These are phyloP conservation scores for Ornithorhynchus anatinus DNA, from an alignment of 2,113 vertebrate species.

Conservation along the genomic window DNA sequence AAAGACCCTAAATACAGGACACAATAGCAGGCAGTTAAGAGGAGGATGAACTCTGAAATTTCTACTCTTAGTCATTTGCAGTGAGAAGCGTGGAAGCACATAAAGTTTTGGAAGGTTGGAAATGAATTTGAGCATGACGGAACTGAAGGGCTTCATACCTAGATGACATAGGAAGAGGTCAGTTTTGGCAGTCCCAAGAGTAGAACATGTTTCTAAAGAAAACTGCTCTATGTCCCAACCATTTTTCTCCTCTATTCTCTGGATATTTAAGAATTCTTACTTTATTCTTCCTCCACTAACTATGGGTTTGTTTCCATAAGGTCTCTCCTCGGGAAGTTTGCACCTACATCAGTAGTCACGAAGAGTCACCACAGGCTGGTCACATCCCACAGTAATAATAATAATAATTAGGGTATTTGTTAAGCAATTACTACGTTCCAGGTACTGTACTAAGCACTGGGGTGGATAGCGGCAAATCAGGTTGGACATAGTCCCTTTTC, in stretches of 20 bases:
- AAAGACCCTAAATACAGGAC: constrained; percentile 37
- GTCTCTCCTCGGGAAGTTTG: too few relatives aligned
- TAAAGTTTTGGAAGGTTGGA: constrained; percentile 1
- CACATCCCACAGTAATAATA: too few relatives aligned
- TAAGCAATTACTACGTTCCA: too few relatives aligned
- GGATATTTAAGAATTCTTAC: background rate
- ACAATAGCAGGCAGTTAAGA: constrained; percentile 21
- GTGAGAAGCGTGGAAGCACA: constrained; percentile 20
- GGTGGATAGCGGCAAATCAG: too few relatives aligned
- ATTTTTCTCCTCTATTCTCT: background rate
- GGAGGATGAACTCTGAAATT: constrained; percentile 9
- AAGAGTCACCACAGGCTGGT: too few relatives aligned
- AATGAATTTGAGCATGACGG: constrained; percentile 19
- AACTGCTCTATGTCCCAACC: too few relatives aligned
- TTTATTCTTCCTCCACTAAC: background rate
- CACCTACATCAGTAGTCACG: too few relatives aligned
- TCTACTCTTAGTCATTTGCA: constrained; percentile 22
- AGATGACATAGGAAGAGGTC: background rate
- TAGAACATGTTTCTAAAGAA: too few relatives aligned
- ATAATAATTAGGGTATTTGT: too few relatives aligned
- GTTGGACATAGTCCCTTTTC: too few relatives aligned
- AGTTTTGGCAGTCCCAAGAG: background rate
- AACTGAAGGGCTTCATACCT: background rate
- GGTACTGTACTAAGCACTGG: too few relatives aligned
- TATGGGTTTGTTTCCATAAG: too few relatives aligned